Evolutionary conservation across 2,888 invertebrate genomes (phyloP).

Genomic region (Drosophila meridionalis): DNA sequence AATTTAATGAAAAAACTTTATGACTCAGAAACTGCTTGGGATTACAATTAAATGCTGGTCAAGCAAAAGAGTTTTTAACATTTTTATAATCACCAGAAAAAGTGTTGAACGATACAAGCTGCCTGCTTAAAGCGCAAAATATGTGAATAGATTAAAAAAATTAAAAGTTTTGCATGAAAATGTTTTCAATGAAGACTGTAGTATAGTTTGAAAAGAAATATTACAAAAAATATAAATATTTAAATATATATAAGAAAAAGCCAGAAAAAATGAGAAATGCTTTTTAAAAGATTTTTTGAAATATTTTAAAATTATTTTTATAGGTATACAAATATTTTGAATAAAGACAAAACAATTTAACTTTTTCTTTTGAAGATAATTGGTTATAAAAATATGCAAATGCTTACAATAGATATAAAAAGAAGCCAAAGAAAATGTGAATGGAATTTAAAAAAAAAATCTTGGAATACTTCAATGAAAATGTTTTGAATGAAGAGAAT

Average conservation of each 20-base stretch:
- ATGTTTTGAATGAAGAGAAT: too few relatives aligned
- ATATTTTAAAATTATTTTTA: too few relatives aligned
- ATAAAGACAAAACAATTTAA: too few relatives aligned
- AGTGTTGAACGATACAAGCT: constrained; percentile 8
- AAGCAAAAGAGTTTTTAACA: constrained; percentile 14
- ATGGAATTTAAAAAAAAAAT: too few relatives aligned
- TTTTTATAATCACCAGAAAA: constrained; percentile 16
- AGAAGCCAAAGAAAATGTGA: too few relatives aligned
- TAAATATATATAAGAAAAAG: neutral
- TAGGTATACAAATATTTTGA: too few relatives aligned
- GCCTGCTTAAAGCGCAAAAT: neutral
- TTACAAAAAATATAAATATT: neutral
- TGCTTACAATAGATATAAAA: too few relatives aligned
- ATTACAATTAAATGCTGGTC: constrained; percentile 25
- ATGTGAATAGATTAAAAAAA: neutral
- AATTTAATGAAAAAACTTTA: constrained; percentile 70
- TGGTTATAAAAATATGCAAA: too few relatives aligned
- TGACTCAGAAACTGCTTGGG: constrained; percentile 8
- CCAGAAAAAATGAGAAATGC: too few relatives aligned
- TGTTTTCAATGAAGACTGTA: neutral
- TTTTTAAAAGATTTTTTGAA: too few relatives aligned
- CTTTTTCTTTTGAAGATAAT: too few relatives aligned
- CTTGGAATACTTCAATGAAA: too few relatives aligned
- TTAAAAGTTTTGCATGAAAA: neutral
- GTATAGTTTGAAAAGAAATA: neutral